Conservation (phyloP, 2,113 vertebrate genomes). For the Coreoperca whiteheadi region DNA sequence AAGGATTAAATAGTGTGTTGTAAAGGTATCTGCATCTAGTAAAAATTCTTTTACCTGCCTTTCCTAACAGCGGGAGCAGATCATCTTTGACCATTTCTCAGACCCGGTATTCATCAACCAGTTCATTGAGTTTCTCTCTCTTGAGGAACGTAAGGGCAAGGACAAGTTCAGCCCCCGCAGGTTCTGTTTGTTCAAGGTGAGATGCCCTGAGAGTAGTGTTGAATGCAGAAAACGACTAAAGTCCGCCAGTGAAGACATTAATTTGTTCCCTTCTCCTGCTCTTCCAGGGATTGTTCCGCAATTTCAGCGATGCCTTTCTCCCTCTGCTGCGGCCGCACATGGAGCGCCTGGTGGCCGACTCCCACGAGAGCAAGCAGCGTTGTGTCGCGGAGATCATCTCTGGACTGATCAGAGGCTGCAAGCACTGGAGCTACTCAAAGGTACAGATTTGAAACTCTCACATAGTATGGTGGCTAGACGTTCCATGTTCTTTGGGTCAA, state of each 20-base stretch:
- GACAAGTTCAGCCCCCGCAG: slow-evolving; percentile 98
- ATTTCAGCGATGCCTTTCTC: slow-evolving; percentile 92
- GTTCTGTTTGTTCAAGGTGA: slow-evolving; percentile 98
- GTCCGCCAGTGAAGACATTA: neutral
- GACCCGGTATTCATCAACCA: slow-evolving; percentile 94
- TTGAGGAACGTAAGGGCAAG: slow-evolving; percentile 98
- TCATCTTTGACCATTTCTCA: slow-evolving; percentile 96
- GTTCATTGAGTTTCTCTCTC: slow-evolving; percentile 95
- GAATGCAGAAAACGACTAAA: neutral
- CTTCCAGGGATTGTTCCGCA: slow-evolving; percentile 93
- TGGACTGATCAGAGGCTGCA: slow-evolving; percentile 95
- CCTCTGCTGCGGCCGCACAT: slow-evolving; percentile 92
- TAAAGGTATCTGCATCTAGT: neutral
- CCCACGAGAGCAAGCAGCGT: slow-evolving; percentile 95
- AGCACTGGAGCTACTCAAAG: slow-evolving; percentile 97
- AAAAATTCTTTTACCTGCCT: neutral
- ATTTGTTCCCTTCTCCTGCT: neutral
- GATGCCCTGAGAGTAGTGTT: neutral
- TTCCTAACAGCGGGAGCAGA: slow-evolving; percentile 90
- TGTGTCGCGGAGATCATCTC: slow-evolving; percentile 97
- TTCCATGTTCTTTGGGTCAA: neutral
- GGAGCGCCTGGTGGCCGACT: slow-evolving; percentile 91
- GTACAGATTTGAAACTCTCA: slow-evolving; percentile 66
- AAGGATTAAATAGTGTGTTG: neutral
- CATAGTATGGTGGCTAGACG: neutral